Percentiles rank a stretch among this genome's conserved stretches.
Evolutionary conservation across 2,888 invertebrate species (phyloP).

Genomic region (Dicyrtoma fusca): DNA sequence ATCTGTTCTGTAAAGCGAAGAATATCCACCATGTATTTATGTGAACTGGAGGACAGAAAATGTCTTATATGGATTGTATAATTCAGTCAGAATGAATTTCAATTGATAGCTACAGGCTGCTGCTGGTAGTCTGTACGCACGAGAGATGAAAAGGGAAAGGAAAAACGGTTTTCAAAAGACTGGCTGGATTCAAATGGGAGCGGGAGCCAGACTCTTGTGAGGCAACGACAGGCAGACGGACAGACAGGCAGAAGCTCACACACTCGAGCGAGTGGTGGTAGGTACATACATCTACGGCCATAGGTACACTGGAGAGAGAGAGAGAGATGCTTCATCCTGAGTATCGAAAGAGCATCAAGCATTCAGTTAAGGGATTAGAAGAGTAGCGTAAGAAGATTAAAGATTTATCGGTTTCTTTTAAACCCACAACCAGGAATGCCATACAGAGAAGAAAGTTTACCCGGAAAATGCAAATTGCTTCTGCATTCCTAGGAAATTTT

Average conservation of each 20-base stretch:
- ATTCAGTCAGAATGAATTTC: constrained; percentile 18
- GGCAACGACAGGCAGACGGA: neutral
- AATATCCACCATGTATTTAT: too few relatives aligned
- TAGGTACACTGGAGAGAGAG: neutral
- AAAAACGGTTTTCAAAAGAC: constrained; percentile 10
- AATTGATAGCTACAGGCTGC: neutral
- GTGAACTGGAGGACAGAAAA: neutral
- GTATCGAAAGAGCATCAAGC: neutral
- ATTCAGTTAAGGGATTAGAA: constrained; percentile 8
- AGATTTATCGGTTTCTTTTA: constrained; percentile 33
- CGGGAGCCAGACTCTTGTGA: neutral
- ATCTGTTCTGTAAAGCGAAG: neutral
- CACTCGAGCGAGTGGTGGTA: too few relatives aligned
- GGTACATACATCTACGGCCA: too few relatives aligned
- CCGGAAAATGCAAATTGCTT: constrained; percentile 39
- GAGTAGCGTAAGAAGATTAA: constrained; percentile 28
- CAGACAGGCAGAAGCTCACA: neutral
- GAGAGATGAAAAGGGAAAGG: neutral
- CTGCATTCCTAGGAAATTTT: constrained; percentile 32
- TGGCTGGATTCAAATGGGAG: neutral
- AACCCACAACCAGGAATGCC: constrained; percentile 25
- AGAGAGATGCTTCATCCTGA: neutral
- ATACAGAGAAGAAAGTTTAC: constrained; percentile 28
- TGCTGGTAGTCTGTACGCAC: neutral
- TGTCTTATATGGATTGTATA: constrained; percentile 1